Base-by-base conservation (phyloP, 1,140 invertebrate genomes). In the Archivesica marissinica region DNA sequence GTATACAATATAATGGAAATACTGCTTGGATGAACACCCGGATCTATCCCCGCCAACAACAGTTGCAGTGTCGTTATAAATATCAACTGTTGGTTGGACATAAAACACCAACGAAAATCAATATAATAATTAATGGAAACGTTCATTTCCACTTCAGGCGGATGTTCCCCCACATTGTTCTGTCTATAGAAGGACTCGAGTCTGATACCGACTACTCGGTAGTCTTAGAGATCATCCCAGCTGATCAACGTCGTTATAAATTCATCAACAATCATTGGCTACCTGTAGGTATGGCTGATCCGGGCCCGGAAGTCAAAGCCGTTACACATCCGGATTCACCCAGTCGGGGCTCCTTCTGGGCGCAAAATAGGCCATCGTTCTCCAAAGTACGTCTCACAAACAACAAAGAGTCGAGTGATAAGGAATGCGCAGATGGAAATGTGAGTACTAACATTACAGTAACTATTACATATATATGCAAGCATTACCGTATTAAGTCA, bases 301-400 rank as follows among this genome's bases (percentile, higher is more conserved):
- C 97, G 0, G 96, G 97, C 0, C 97, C 97, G 0, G 96, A 96
- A 0, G 97, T 97, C 93, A 96, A 97, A 15, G 96, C 98, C 88
- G 98, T 98, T 92, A 96, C 97, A 39, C 98, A 99, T 91, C 97
- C 97, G 0, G 98, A 99, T 91, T 98, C 97, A 54, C 98, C 98
- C 0, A 98, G 98, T 93, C 98, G 98, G 89, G 98, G 98, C 0
- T 96, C 96, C 0, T 97, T 98, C 92, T 99, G 98, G 98, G 98
- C 98, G 97, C 98, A 98, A 91, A 97, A 98, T 85, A 96, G 97
- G 0, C 96, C 99, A 50, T 97, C 97, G 0, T 99, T 99, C 92
- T 97, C 97, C 9, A 98, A 98, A 95, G 97, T 99, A 0, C 99
- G 99, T 94, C 94, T 99, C 2, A 99, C 98, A 0, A 99, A 99